Evolutionary conservation across 2,797 vertebrate genomes (phyloP).

Genomic region (Danio jaintianensis): DNA sequence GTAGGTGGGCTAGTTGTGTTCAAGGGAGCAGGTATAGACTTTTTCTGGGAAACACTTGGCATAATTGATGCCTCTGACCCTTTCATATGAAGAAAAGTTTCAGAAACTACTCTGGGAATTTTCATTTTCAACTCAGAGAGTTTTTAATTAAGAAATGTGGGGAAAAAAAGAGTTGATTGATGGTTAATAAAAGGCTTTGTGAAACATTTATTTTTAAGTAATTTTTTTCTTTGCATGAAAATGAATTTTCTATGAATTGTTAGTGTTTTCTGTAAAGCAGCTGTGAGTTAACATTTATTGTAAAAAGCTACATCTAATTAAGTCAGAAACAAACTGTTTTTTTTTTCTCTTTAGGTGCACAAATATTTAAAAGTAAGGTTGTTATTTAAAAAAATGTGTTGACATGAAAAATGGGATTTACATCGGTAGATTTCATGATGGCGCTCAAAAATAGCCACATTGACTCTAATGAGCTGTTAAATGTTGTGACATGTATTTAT

Average conservation of each 20-base stretch:
- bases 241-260: neutral
- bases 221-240: neutral
- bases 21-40: constrained; percentile 2
- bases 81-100: neutral
- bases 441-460: no score
- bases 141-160: neutral
- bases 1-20: constrained; percentile 29
- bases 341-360: neutral
- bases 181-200: neutral
- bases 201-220: neutral
- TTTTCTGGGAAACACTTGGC: constrained; percentile 6
- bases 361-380: neutral
- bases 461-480: no score
- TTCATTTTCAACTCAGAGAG: no score
- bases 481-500: no score
- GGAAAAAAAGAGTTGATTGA: neutral
- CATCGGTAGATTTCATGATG: no score
- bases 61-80: neutral
- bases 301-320: neutral
- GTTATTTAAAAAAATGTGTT: neutral
- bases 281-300: neutral
- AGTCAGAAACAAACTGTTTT: neutral
- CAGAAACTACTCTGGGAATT: no score
- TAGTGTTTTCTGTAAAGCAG: neutral
- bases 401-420: no score